Percentiles rank a stretch among this genome's conserved stretches.
phyloP scores from a whole-genome alignment of 35 echinoderm and acorn worm species.

The Apostichopus parvimensis region DNA sequence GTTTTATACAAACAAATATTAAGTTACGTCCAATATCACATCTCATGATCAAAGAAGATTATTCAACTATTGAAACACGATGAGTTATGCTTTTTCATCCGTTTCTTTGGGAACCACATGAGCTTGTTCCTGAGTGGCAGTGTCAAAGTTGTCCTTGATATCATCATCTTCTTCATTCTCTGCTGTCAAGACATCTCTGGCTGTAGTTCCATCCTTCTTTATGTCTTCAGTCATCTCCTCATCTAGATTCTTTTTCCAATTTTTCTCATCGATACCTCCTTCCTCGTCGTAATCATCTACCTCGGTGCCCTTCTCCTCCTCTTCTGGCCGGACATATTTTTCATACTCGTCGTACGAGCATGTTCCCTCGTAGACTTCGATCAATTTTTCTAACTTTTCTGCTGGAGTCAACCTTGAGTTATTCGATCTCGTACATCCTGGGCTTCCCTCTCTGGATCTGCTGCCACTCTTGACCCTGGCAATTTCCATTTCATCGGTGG shows the following conservation, averaged over 20 bases:
- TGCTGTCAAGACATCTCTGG: not conserved
- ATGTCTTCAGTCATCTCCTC: not conserved
- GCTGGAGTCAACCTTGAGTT: conserved; percentile 72
- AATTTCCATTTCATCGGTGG: not conserved
- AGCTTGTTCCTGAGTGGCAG: not conserved
- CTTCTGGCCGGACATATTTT: conserved; percentile 69
- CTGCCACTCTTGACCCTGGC: not conserved
- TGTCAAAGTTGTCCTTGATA: not conserved
- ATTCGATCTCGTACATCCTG: not conserved
- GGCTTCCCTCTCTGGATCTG: not conserved
- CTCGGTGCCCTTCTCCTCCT: not conserved
- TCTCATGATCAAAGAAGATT: too few species aligned
- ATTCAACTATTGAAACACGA: not conserved
- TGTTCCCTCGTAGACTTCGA: conserved; percentile 91
- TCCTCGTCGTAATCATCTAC: not conserved
- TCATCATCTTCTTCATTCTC: not conserved
- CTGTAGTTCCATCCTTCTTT: not conserved
- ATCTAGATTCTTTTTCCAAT: not conserved
- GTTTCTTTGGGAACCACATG: not conserved
- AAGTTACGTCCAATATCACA: too few species aligned
- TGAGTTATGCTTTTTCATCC: not conserved
- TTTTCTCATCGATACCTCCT: not conserved
- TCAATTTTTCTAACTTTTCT: conserved; percentile 92
- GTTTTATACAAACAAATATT: too few species aligned
- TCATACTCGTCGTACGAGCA: conserved; percentile 83